These are phyloP conservation scores for Sebastes baramenuke DNA, from an alignment of 2,797 vertebrate genomes.

Conservation along the genomic window DNA sequence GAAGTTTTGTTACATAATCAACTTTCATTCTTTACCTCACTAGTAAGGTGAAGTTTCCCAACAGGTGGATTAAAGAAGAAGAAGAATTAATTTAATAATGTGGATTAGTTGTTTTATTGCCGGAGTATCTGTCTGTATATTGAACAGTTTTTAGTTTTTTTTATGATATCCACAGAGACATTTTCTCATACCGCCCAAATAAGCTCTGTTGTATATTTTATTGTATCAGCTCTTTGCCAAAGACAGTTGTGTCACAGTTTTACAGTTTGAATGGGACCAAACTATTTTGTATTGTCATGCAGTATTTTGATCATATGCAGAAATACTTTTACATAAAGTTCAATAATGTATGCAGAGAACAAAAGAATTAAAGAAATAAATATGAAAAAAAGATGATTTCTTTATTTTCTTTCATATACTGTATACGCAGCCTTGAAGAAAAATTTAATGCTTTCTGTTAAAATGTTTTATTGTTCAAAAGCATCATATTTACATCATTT, in stretches of 20 bases:
- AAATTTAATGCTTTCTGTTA: neutral
- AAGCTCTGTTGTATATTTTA: constrained; percentile 33
- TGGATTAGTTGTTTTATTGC: neutral
- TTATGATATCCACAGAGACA: neutral
- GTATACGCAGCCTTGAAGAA: neutral
- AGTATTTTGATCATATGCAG: constrained; percentile 26
- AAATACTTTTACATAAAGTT: constrained; percentile 4
- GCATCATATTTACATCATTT: constrained; percentile 52
- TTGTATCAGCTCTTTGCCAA: constrained; percentile 8
- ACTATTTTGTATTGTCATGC: neutral
- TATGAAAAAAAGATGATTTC: neutral
- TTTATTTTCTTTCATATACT: neutral
- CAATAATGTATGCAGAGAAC: constrained; percentile 1
- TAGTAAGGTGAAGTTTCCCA: constrained; percentile 1
- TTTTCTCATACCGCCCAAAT: neutral
- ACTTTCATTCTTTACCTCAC: constrained; percentile 30
- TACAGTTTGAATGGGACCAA: constrained; percentile 49
- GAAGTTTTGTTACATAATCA: constrained; percentile 58
- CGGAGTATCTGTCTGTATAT: neutral
- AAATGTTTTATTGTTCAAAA: constrained; percentile 59
- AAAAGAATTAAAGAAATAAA: constrained; percentile 7
- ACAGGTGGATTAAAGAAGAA: constrained; percentile 17
- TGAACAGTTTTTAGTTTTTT: neutral
- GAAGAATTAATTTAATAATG: neutral
- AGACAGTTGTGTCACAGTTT: neutral